phyloP scores from a whole-genome alignment of 2,113 vertebrate genomes.

The Indicator indicator region DNA sequence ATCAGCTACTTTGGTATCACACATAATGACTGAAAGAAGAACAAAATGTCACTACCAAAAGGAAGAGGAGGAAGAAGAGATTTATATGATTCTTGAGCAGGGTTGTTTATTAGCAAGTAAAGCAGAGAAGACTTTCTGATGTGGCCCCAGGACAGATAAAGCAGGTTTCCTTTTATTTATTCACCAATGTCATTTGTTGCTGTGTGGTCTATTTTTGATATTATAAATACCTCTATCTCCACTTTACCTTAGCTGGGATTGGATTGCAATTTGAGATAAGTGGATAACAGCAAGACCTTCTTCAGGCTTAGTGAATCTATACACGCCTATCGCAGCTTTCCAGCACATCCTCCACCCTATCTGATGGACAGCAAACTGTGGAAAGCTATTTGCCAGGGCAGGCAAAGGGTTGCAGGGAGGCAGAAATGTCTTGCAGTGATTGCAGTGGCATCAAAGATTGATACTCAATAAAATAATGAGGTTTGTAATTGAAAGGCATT shows the following conservation, averaged over 20 bases:
- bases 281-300: background rate
- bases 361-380: background rate
- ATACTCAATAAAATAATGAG: background rate
- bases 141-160: background rate
- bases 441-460: background rate
- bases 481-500: background rate
- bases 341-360: background rate
- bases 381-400: background rate
- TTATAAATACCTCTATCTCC: background rate
- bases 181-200: background rate
- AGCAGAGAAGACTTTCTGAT: background rate
- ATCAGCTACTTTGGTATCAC: background rate
- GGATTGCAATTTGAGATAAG: constrained; percentile 9
- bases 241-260: background rate
- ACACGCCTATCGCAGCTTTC: fast-evolving
- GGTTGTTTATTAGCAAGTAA: background rate
- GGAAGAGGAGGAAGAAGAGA: background rate
- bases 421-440: background rate
- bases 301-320: background rate
- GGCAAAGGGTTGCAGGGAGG: background rate
- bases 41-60: background rate
- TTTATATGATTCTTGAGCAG: background rate
- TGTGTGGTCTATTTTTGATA: background rate
- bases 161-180: background rate
- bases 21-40: background rate